Conservation (phyloP, 1,140 invertebrate genomes). For the Aphidius ervi region DNA sequence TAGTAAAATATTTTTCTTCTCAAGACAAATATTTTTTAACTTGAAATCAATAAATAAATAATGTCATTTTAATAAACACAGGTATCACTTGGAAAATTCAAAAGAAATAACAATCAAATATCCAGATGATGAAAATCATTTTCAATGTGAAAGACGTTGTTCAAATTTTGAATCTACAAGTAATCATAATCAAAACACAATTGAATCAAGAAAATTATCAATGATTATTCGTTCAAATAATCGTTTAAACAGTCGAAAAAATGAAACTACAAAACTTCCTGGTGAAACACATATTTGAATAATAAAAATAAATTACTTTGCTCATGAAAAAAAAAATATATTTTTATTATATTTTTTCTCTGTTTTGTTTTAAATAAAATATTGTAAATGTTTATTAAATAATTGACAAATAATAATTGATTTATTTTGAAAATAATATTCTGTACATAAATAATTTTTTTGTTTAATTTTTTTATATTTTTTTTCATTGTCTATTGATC, state of each 20-base stretch:
- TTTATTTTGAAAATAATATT: too few species aligned
- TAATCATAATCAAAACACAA: slow-evolving; percentile 1
- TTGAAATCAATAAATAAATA: neutral
- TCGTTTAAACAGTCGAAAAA: slow-evolving; percentile 11
- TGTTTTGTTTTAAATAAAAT: too few species aligned
- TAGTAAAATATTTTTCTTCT: too few species aligned
- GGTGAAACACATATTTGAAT: slow-evolving; percentile 22
- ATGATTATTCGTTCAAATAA: slow-evolving; percentile 21
- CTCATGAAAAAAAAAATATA: too few species aligned
- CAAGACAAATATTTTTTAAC: neutral
- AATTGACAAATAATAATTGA: too few species aligned
- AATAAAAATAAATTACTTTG: too few species aligned
- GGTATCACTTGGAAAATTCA: slow-evolving; percentile 13
- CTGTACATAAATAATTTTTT: too few species aligned
- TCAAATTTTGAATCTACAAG: slow-evolving; percentile 5
- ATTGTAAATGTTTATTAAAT: too few species aligned
- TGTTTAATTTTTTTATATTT: too few species aligned
- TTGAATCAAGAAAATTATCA: slow-evolving; percentile 16
- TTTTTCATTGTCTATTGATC: too few species aligned
- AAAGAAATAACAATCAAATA: slow-evolving; percentile 2
- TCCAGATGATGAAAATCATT: slow-evolving; percentile 20
- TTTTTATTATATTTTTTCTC: too few species aligned
- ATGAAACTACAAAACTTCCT: slow-evolving; percentile 14
- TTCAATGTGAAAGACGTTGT: slow-evolving; percentile 5
- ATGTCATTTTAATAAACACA: neutral